A percentile compares a stretch with the other conserved stretches of the same genome.
phyloP scores from a whole-genome alignment of 2,888 invertebrate genomes.

The Dolichopus griseipennis region DNA sequence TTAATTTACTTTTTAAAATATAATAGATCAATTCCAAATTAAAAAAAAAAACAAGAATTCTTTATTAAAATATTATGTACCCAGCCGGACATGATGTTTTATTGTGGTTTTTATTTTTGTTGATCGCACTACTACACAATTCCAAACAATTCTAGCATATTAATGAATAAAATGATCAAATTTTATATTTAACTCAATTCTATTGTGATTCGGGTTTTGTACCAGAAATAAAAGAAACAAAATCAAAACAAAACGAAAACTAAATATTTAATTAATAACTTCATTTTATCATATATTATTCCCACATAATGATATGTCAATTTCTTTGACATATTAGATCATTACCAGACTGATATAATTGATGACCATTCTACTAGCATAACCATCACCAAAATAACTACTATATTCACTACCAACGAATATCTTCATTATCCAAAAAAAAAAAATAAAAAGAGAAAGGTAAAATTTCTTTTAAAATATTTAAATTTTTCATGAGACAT shows the following conservation, averaged over 20 bases:
- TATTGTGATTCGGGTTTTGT: no score
- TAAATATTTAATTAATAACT: conserved; percentile 1
- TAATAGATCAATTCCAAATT: background rate
- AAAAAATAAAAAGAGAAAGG: background rate
- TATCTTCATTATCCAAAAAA: no score
- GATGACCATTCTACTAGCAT: background rate
- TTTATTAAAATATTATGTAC: background rate
- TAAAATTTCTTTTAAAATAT: background rate
- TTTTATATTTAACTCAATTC: no score
- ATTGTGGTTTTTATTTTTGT: no score
- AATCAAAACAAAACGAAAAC: background rate
- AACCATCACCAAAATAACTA: no score
- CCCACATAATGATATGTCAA: conserved; percentile 4
- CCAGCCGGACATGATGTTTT: background rate
- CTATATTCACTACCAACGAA: background rate
- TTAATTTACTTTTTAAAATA: background rate
- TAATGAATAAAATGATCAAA: no score
- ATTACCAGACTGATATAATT: background rate
- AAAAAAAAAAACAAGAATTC: no score
- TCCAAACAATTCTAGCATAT: no score
- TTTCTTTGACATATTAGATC: background rate
- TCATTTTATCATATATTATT: background rate
- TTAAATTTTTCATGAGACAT: background rate
- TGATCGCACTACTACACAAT: background rate
- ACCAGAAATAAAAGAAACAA: background rate